A percentile compares a stretch with the other conserved stretches of the same genome.
phyloP scores from a whole-genome alignment of 2,797 vertebrate species.

The Masticophis lateralis region DNA sequence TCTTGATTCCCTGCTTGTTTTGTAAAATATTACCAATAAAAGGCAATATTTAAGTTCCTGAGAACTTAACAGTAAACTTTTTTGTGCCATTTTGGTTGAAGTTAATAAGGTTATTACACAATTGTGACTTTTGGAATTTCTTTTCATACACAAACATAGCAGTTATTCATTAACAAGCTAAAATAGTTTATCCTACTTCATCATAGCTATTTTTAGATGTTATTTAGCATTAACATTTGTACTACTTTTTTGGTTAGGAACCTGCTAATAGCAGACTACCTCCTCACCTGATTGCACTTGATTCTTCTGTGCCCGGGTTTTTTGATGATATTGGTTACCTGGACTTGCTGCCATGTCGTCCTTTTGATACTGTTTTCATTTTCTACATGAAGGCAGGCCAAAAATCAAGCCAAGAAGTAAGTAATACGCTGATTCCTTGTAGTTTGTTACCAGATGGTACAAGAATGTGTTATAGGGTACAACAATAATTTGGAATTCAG shows the following conservation, averaged over 20 bases:
- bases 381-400: slow-evolving; percentile 92
- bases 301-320: slow-evolving; percentile 85
- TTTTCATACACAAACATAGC: neutral
- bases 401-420: slow-evolving; percentile 89
- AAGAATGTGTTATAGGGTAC: neutral
- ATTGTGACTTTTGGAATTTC: neutral
- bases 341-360: slow-evolving; percentile 85
- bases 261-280: slow-evolving; percentile 85
- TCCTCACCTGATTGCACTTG: slow-evolving; percentile 87
- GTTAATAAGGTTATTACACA: neutral
- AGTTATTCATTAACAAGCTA: neutral
- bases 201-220: neutral
- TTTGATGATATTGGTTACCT: slow-evolving; percentile 85
- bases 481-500: neutral
- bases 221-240: neutral
- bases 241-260: slow-evolving; percentile 75
- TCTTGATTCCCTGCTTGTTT: neutral
- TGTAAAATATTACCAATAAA: neutral
- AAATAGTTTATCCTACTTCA: neutral
- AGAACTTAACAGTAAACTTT: neutral
- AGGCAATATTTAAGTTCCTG: neutral
- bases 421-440: slow-evolving; percentile 1
- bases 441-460: neutral
- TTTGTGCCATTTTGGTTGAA: neutral
- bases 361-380: slow-evolving; percentile 86